A percentile compares a stretch with the other conserved stretches of the same genome.
phyloP scores from a whole-genome alignment of 2,797 vertebrate genomes.

The Darevskia mixta region DNA sequence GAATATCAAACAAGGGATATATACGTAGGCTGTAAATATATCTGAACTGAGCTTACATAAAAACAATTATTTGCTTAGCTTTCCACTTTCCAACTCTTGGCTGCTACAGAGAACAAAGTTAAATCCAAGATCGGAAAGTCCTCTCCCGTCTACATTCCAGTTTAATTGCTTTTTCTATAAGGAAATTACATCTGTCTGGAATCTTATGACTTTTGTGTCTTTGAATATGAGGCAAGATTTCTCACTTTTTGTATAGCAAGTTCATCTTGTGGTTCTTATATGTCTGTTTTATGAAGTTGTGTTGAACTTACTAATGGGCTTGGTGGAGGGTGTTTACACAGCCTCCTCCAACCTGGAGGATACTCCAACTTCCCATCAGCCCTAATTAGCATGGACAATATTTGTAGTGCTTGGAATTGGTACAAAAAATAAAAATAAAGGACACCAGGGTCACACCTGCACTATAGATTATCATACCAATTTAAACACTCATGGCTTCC shows the following conservation, averaged over 20 bases:
- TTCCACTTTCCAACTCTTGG: neutral
- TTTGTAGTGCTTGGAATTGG: too few species aligned
- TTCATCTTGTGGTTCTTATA: neutral
- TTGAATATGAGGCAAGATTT: neutral
- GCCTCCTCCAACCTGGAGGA: too few species aligned
- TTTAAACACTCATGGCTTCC: too few species aligned
- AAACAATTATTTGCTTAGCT: neutral
- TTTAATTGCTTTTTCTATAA: neutral
- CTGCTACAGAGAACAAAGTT: neutral
- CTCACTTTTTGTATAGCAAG: too few species aligned
- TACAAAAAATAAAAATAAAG: too few species aligned
- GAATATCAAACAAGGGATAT: constrained; percentile 34
- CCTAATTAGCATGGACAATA: too few species aligned
- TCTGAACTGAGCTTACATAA: neutral
- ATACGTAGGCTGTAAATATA: neutral
- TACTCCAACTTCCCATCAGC: too few species aligned
- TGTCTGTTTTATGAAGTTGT: neutral
- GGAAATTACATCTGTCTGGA: neutral
- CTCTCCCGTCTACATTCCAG: constrained; percentile 4
- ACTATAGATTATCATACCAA: too few species aligned
- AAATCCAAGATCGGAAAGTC: neutral
- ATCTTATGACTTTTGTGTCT: constrained; percentile 25
- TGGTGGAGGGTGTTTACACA: neutral
- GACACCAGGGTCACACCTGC: too few species aligned
- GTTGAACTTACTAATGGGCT: neutral